Conservation (phyloP, 2,113 vertebrate genomes). For the Falco punctatus region DNA sequence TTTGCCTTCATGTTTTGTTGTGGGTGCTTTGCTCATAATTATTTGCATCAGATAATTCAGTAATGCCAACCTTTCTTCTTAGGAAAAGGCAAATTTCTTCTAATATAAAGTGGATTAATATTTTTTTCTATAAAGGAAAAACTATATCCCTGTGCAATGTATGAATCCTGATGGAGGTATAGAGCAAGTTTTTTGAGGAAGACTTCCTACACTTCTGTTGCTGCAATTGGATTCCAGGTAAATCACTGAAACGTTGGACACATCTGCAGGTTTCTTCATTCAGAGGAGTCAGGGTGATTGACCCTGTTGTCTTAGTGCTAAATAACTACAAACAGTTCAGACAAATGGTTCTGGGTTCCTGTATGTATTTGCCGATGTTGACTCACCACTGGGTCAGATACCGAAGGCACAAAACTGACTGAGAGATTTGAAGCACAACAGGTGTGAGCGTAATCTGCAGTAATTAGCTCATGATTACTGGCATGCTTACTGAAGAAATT, state of each 20-base stretch:
- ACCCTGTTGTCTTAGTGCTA: not conserved
- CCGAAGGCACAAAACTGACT: not conserved
- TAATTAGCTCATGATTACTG: not conserved
- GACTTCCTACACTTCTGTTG: not conserved
- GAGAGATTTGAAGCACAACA: not conserved
- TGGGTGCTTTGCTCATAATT: not conserved
- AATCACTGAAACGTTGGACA: not conserved
- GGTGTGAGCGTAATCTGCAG: not conserved
- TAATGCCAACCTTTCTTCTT: not conserved
- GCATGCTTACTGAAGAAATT: not conserved
- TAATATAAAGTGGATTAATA: not conserved
- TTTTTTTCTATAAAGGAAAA: not conserved
- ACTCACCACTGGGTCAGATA: not conserved
- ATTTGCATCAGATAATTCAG: not conserved
- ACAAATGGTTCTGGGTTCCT: not conserved
- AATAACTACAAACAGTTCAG: not conserved
- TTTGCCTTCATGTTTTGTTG: not conserved
- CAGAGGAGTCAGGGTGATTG: not conserved
- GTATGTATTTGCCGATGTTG: not conserved
- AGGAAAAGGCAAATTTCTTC: not conserved
- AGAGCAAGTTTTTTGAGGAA: not conserved
- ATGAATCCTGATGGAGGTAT: not conserved
- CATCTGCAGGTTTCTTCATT: not conserved
- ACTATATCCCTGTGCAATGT: not conserved
- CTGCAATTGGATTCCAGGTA: not conserved